These are phyloP conservation scores for Helleia helle DNA, from an alignment of 2,888 invertebrate species.

Conservation along the genomic window DNA sequence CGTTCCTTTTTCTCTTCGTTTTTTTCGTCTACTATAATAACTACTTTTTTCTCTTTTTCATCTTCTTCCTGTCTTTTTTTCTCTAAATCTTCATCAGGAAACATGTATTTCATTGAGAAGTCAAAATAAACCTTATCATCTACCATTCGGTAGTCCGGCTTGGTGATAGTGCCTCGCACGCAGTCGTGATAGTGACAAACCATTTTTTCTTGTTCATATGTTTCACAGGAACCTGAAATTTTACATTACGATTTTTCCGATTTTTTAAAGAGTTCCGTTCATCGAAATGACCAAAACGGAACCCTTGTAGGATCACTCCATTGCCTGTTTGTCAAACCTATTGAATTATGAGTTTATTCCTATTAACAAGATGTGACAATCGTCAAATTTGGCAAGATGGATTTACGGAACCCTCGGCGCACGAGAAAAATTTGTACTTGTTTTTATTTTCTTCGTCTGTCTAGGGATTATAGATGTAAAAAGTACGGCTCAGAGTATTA, in stretches of 20 bases:
- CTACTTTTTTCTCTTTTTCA: slow-evolving; percentile 20
- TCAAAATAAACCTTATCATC: slow-evolving; percentile 62
- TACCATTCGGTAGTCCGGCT: slow-evolving; percentile 56
- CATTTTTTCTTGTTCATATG: slow-evolving; percentile 75
- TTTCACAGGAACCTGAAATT: slow-evolving; percentile 74
- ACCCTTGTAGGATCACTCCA: too few species aligned
- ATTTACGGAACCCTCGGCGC: too few species aligned
- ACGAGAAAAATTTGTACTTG: too few species aligned
- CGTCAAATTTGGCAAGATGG: too few species aligned
- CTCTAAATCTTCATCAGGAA: slow-evolving; percentile 27
- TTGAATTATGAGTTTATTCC: too few species aligned
- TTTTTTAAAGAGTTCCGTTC: too few species aligned
- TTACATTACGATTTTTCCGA: not conserved
- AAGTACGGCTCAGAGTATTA: too few species aligned
- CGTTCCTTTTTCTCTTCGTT: slow-evolving; percentile 25
- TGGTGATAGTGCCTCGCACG: slow-evolving; percentile 55
- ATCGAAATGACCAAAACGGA: too few species aligned
- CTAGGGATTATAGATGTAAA: too few species aligned
- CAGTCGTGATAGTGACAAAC: slow-evolving; percentile 75
- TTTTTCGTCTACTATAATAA: slow-evolving; percentile 19
- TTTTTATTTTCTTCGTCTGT: too few species aligned
- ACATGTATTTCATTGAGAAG: slow-evolving; percentile 50
- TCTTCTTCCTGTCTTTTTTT: slow-evolving; percentile 13
- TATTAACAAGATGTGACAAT: too few species aligned
- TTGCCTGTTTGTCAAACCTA: too few species aligned